phyloP scores from a whole-genome alignment of 2,797 vertebrate species.

The Eulemur mongoz region DNA sequence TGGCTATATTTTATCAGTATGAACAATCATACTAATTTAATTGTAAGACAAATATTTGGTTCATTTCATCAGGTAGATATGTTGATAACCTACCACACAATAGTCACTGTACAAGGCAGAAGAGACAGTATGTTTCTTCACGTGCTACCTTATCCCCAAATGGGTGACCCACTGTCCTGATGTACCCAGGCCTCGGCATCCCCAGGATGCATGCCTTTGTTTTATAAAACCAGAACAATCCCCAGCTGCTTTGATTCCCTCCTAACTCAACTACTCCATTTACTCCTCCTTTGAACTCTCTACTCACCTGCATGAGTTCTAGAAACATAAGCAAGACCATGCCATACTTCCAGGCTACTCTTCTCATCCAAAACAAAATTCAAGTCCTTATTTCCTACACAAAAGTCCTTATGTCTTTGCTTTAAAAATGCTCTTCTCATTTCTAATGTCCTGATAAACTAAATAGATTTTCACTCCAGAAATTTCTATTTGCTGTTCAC shows the following conservation, averaged over 20 bases:
- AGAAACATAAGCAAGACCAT: background rate
- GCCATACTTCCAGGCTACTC: background rate
- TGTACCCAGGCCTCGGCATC: background rate
- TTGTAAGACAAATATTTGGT: background rate
- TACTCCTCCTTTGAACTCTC: too few species aligned
- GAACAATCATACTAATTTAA: background rate
- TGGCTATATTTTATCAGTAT: too few species aligned
- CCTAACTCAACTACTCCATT: too few species aligned
- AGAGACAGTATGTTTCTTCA: background rate
- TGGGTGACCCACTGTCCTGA: too few species aligned
- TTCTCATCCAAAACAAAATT: background rate
- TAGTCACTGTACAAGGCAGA: accelerated
- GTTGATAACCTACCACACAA: background rate
- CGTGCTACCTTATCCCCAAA: accelerated
- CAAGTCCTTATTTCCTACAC: background rate
- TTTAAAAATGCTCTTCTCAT: background rate
- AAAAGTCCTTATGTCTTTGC: too few species aligned
- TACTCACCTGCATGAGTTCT: background rate
- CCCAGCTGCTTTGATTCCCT: background rate
- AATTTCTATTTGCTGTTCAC: background rate
- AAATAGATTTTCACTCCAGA: background rate
- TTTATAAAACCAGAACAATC: background rate
- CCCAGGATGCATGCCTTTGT: accelerated
- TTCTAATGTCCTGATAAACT: background rate
- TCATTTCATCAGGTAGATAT: background rate